A percentile compares a stretch with the other conserved stretches of the same genome.
Conservation (phyloP, 1,140 invertebrate species). For the Galleria mellonella region DNA sequence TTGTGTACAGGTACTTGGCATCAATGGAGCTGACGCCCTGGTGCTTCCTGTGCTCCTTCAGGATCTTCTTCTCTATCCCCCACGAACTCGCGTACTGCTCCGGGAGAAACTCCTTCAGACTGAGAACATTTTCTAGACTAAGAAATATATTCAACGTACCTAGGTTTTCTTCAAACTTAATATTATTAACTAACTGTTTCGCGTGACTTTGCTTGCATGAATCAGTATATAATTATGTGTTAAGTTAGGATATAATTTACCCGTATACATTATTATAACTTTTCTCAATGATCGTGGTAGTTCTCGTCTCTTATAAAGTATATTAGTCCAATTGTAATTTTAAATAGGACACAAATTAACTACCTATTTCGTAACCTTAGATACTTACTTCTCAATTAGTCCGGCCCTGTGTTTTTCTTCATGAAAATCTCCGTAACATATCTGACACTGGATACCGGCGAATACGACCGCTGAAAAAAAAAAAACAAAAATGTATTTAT, state of each 20-base stretch:
- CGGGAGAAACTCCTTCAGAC: slow-evolving; percentile 96
- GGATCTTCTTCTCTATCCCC: slow-evolving; percentile 97
- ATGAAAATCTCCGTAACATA: slow-evolving; percentile 96
- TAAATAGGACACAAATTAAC: too few species aligned
- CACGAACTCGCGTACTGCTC: slow-evolving; percentile 95
- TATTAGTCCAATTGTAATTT: too few species aligned
- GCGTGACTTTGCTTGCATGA: too few species aligned
- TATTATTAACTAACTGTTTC: too few species aligned
- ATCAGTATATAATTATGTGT: too few species aligned
- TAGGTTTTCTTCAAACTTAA: too few species aligned
- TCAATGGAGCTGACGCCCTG: slow-evolving; percentile 89
- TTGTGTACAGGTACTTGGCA: slow-evolving; percentile 97
- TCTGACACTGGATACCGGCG: slow-evolving; percentile 98
- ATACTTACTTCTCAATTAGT: slow-evolving; percentile 87
- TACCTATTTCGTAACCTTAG: too few species aligned
- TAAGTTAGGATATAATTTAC: too few species aligned
- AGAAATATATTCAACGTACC: too few species aligned
- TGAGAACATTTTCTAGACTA: slow-evolving; percentile 39
- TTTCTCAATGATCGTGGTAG: too few species aligned
- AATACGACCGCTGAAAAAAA: slow-evolving; percentile 88
- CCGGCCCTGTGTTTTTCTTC: slow-evolving; percentile 96
- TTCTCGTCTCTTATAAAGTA: too few species aligned
- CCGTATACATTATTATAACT: too few species aligned
- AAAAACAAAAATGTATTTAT: not conserved
- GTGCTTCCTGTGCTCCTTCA: slow-evolving; percentile 89